Base-by-base conservation (phyloP, 2,797 vertebrate species). In the Geotrypetes seraphini region DNA sequence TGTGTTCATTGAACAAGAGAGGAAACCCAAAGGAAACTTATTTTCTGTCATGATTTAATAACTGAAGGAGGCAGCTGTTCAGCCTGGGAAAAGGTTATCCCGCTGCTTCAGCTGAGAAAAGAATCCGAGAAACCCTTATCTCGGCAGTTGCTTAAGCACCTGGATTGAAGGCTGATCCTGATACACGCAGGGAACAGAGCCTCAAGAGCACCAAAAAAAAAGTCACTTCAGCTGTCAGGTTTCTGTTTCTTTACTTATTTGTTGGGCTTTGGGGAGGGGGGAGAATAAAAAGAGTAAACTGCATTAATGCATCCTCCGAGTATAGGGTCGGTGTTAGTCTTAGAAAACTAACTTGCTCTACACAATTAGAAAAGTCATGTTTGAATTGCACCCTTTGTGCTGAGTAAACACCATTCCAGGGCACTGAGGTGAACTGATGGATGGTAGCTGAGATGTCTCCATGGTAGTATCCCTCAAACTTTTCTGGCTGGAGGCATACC, bases 81-180 rank as follows among this genome's bases (percentile, higher is more conserved):
- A 62, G 67, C 51, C 49, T 60, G 70, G 56, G 54, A n/a, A 81
- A 85, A 89, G 83, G 83, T 87, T 84, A 82, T 50, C 56, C 46
- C 58, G 60, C n/a, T 78, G 71, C 64, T 69, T 72, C 43, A 20
- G 62, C 36, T 69, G 56, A 77, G 62, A 60, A 69, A 60, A 69
- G 74, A 66, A 75, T 73, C 52, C 35, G 63, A 68, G 69, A 59
- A 66, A 62, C 79, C 83, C 80, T 86, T 81, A 78, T 57, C 47
- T 60, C 56, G 2, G 25, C 31, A 23, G 13, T 55, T 27, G 39
- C 58, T 33, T 36, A 39, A n/a, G 61, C 53, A 55, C 50, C 56
- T 46, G 53, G 73, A 80, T 62, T 83, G 79, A 69, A 66, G 63
- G 61, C 50, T 50, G 33, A 38, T 35, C 33, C 64, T 57, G 45